phyloP scores from a whole-genome alignment of 2,888 invertebrate genomes.

The Trypoxylon attenuatum region DNA sequence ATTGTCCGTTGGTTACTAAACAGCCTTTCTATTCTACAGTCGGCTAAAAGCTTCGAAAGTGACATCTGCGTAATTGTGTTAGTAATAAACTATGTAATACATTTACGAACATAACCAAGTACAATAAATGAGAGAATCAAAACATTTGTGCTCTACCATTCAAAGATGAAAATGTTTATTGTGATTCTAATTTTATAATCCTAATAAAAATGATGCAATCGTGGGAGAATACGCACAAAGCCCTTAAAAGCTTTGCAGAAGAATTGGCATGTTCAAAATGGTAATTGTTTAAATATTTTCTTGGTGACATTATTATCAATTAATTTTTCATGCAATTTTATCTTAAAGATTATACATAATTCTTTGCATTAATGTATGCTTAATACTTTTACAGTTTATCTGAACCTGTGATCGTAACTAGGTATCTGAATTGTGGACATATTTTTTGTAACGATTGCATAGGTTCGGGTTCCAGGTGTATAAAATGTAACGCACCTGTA shows the following conservation, averaged over 20 bases:
- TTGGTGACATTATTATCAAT: neutral
- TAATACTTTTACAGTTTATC: slow-evolving; percentile 18
- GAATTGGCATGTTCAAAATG: neutral
- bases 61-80: too few relatives aligned
- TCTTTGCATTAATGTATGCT: neutral
- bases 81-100: too few relatives aligned
- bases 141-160: too few relatives aligned
- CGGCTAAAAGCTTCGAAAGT: too few relatives aligned
- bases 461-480: slow-evolving; percentile 36
- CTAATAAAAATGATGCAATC: neutral
- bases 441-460: slow-evolving; percentile 58
- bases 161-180: too few relatives aligned
- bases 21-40: too few relatives aligned
- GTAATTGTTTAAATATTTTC: neutral
- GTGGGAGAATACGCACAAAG: neutral
- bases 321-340: neutral
- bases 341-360: neutral
- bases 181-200: too few relatives aligned
- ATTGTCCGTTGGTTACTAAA: too few relatives aligned
- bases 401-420: slow-evolving; percentile 43
- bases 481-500: slow-evolving; percentile 48
- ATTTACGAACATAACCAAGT: too few relatives aligned
- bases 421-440: slow-evolving; percentile 56
- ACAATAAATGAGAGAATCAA: too few relatives aligned
- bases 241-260: neutral